Conservation (phyloP, 1,140 invertebrate genomes). For the Atta cephalotes region DNA sequence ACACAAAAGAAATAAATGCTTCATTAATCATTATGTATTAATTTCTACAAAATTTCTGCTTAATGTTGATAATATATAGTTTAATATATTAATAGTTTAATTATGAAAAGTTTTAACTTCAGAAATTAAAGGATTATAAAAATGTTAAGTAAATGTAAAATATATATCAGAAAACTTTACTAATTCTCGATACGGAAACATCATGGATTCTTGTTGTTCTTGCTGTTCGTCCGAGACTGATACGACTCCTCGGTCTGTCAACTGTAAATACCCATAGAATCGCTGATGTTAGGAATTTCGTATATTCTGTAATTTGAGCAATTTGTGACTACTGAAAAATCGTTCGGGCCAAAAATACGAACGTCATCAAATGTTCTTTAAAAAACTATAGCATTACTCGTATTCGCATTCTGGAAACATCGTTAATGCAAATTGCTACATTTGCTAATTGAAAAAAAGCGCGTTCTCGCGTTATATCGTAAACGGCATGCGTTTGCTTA, state of each 20-base stretch:
- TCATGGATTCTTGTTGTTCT: not conserved
- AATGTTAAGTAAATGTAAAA: not conserved
- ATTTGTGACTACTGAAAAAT: not conserved
- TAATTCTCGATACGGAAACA: not conserved
- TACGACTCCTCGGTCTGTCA: not conserved
- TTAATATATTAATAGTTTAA: not conserved
- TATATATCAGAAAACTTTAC: conserved; percentile 13
- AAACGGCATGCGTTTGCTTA: not conserved
- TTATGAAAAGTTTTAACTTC: not conserved
- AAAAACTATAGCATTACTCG: not conserved
- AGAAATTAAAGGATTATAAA: not conserved
- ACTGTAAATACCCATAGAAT: conserved; percentile 40
- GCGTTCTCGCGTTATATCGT: not conserved
- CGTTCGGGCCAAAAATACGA: not conserved
- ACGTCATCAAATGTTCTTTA: not conserved
- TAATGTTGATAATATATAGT: not conserved
- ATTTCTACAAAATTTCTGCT: not conserved
- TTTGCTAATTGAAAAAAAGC: not conserved
- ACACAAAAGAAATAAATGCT: not conserved
- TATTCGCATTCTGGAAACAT: not conserved
- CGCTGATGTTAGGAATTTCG: conserved; percentile 60
- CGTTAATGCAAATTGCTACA: not conserved
- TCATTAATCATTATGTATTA: not conserved
- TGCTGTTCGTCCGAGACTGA: conserved; percentile 47
- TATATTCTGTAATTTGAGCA: conserved; percentile 24